Percentiles rank a stretch among this genome's conserved stretches.
phyloP scores from a whole-genome alignment of 1,140 invertebrate species.

The Platyura marginata region DNA sequence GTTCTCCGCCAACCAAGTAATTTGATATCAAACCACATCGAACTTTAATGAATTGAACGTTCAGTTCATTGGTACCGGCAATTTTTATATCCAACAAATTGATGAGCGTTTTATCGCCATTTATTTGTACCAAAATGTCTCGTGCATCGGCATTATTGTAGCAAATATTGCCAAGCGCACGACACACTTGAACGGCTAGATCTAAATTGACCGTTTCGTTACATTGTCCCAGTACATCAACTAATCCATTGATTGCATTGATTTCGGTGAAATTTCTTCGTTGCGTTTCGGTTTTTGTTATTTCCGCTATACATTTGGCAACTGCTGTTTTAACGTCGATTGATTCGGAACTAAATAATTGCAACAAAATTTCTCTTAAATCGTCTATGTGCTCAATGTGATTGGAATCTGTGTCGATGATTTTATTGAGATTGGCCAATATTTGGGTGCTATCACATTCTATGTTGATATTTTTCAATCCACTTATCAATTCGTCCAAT shows the following conservation, averaged over 20 bases:
- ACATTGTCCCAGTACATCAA: slow-evolving; percentile 25
- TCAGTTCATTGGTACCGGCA: slow-evolving; percentile 19
- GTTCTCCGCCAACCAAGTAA: slow-evolving; percentile 54
- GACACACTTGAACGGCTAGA: slow-evolving; percentile 46
- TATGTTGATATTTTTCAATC: neutral
- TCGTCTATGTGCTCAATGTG: neutral
- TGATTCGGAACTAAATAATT: slow-evolving; percentile 18
- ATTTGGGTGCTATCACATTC: neutral
- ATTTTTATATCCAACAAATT: slow-evolving; percentile 24
- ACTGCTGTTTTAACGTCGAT: slow-evolving; percentile 22
- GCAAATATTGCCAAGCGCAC: slow-evolving; percentile 73
- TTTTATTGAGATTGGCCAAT: neutral
- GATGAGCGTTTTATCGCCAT: slow-evolving; percentile 34
- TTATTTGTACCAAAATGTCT: slow-evolving; percentile 36
- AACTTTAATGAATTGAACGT: slow-evolving; percentile 31
- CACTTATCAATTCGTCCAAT: neutral
- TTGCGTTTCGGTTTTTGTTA: slow-evolving; percentile 46
- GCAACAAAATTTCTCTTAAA: neutral
- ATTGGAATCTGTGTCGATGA: neutral
- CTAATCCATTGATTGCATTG: slow-evolving; percentile 34
- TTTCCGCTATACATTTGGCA: slow-evolving; percentile 47
- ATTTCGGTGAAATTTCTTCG: slow-evolving; percentile 40
- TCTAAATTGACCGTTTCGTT: slow-evolving; percentile 15
- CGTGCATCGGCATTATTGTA: slow-evolving; percentile 63
- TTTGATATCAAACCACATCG: slow-evolving; percentile 58